phyloP scores from a whole-genome alignment of 2,888 invertebrate species.

The Spodoptera exigua region DNA sequence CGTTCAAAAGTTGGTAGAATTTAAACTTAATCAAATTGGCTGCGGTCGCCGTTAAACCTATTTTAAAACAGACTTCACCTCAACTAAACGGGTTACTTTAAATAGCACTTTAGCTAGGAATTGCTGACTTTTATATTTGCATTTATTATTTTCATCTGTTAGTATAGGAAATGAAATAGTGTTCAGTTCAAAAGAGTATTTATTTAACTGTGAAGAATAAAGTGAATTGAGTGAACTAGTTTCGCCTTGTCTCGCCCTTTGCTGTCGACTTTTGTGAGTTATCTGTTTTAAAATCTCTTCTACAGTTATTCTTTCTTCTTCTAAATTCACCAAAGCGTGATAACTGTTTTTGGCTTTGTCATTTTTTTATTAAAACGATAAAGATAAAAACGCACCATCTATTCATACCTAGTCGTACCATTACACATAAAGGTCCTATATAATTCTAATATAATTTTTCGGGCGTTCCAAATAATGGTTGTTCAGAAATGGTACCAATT shows the following conservation, averaged over 20 bases:
- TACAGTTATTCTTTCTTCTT: too few relatives aligned
- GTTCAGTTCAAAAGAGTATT: constrained; percentile 21
- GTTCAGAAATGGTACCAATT: too few relatives aligned
- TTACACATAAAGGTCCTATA: too few relatives aligned
- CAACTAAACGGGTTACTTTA: constrained; percentile 77
- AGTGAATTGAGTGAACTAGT: constrained; percentile 22
- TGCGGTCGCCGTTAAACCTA: constrained; percentile 81
- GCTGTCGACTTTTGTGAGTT: neutral
- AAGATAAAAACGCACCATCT: too few relatives aligned
- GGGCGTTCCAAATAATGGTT: too few relatives aligned
- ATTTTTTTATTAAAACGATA: too few relatives aligned
- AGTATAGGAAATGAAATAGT: constrained; percentile 38
- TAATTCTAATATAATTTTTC: too few relatives aligned
- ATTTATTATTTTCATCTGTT: constrained; percentile 63
- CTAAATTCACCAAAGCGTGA: too few relatives aligned
- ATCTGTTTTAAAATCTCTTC: neutral
- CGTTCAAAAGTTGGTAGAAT: constrained; percentile 82
- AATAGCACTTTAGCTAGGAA: constrained; percentile 74
- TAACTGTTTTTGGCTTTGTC: too few relatives aligned
- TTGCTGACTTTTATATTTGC: constrained; percentile 76
- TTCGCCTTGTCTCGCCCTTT: constrained; percentile 19
- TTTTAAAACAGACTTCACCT: constrained; percentile 81
- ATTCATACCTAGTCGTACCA: too few relatives aligned
- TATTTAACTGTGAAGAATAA: constrained; percentile 25
- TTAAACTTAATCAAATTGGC: constrained; percentile 83